Evolutionary conservation across 2,113 vertebrate species (phyloP).

Genomic region (Mus pahari): DNA sequence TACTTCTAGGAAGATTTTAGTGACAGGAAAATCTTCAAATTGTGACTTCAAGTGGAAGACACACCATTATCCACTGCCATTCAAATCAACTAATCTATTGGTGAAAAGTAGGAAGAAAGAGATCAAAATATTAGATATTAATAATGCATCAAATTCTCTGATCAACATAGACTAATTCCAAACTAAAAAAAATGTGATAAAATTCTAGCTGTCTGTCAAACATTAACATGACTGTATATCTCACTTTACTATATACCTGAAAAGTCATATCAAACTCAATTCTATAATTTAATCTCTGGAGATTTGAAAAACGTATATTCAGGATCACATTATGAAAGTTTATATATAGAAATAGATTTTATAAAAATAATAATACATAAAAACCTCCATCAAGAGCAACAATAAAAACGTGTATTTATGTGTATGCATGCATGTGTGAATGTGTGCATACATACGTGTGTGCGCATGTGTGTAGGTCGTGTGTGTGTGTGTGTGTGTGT

Average conservation of each 20-base stretch:
- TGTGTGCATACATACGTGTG: not conserved
- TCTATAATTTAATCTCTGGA: not conserved
- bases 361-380: not conserved
- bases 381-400: not conserved
- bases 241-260: not conserved
- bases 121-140: constrained; percentile 20
- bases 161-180: constrained; percentile 44
- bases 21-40: constrained; percentile 3
- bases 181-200: constrained; percentile 16
- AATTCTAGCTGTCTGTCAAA: constrained; percentile 32
- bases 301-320: constrained; percentile 23
- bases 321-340: not conserved
- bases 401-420: not conserved
- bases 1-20: not conserved
- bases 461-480: not conserved
- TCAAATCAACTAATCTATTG: constrained; percentile 20
- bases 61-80: not conserved
- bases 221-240: not conserved
- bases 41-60: constrained; percentile 43
- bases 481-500: not conserved
- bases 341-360: constrained; percentile 55
- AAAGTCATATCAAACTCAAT: constrained; percentile 26
- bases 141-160: constrained; percentile 29
- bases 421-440: not conserved
- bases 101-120: not conserved